Percentiles rank a stretch among this genome's conserved stretches.
These are phyloP conservation scores for Drosophila atripex DNA, from an alignment of 2,888 invertebrate species.

Conservation along the genomic window DNA sequence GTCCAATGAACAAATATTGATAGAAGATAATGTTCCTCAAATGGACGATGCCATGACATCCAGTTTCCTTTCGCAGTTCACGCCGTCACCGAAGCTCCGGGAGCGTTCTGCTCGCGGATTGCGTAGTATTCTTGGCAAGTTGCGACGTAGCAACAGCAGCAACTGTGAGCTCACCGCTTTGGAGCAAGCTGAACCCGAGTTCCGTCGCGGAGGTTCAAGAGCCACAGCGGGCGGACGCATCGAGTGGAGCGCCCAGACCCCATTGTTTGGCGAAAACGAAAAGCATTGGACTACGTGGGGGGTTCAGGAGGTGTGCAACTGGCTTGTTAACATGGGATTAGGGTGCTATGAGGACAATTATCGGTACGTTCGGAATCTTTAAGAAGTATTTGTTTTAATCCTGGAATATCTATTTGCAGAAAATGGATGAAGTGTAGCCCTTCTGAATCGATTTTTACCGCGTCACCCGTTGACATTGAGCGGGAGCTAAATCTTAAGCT, in stretches of 20 bases:
- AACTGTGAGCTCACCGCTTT: conserved; percentile 86
- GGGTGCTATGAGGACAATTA: conserved; percentile 90
- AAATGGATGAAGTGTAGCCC: conserved; percentile 93
- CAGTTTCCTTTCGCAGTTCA: conserved; percentile 84
- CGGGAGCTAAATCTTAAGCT: conserved; percentile 94
- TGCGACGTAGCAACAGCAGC: conserved; percentile 89
- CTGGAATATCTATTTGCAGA: conserved; percentile 83
- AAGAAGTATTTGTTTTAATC: background rate
- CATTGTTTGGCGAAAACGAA: conserved; percentile 57
- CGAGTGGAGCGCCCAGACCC: conserved; percentile 85
- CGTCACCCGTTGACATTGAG: conserved; percentile 92
- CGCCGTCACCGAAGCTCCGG: conserved; percentile 83
- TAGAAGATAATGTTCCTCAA: conserved; percentile 64
- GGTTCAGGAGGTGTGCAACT: conserved; percentile 90
- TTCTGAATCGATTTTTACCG: conserved; percentile 88
- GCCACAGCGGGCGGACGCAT: conserved; percentile 90
- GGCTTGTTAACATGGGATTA: conserved; percentile 89
- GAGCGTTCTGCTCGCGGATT: conserved; percentile 85
- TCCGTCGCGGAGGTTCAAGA: conserved; percentile 89
- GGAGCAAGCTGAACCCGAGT: conserved; percentile 85
- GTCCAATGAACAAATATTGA: conserved; percentile 79
- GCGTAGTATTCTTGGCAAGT: conserved; percentile 88
- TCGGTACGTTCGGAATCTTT: conserved; percentile 60
- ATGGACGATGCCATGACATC: conserved; percentile 74
- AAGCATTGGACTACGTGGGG: conserved; percentile 93